Evolutionary conservation across 2,888 invertebrate genomes (phyloP).

Genomic region (Tetranychus piercei): DNA sequence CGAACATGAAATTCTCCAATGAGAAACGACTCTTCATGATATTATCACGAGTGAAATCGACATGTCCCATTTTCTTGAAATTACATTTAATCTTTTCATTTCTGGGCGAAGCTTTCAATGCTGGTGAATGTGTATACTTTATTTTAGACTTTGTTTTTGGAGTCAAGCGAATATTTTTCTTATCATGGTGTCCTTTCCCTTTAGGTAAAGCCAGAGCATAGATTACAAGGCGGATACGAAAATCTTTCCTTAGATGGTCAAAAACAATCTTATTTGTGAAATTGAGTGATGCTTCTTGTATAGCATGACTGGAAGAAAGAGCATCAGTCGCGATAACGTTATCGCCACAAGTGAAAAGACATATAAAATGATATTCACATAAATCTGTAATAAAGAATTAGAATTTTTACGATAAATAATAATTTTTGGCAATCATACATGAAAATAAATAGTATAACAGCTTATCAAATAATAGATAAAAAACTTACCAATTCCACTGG

Average conservation of each 20-base stretch:
- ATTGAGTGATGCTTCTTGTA: background rate
- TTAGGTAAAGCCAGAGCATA: conserved; percentile 9
- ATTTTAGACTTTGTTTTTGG: background rate
- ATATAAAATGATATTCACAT: background rate
- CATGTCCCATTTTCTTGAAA: background rate
- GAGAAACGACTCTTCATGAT: background rate
- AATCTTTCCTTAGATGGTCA: background rate
- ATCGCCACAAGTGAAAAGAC: conserved; percentile 3
- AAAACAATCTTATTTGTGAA: background rate
- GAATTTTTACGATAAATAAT: no score
- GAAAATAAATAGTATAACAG: no score
- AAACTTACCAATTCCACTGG: background rate
- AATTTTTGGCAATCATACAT: no score
- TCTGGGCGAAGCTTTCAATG: background rate
- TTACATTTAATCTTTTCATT: background rate
- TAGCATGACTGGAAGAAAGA: background rate
- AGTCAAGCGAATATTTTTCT: background rate
- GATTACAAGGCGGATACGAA: background rate
- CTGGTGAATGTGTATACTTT: background rate
- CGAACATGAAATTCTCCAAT: no score
- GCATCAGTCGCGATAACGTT: conserved; percentile 4
- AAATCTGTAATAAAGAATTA: background rate
- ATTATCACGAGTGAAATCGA: background rate
- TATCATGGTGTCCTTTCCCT: background rate
- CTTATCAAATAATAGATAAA: no score